Conservation (phyloP, 2,797 vertebrate species). For the Enoplosus armatus region DNA sequence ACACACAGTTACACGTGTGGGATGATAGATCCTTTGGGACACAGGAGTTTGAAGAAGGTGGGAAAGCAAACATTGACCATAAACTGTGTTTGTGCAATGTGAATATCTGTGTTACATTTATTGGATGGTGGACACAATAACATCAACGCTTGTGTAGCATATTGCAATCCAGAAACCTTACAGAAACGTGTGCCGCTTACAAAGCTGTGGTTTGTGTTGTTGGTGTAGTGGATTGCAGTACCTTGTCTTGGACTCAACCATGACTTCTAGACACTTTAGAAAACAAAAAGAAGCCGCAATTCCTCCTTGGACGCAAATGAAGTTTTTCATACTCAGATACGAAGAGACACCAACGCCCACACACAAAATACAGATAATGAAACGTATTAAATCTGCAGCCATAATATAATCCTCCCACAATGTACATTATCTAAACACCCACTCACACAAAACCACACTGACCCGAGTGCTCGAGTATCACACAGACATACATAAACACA, state of each 20-base stretch:
- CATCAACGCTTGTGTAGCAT: not conserved
- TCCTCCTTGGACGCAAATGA: too few species aligned
- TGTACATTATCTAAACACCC: conserved; percentile 4
- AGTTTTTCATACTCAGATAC: too few species aligned
- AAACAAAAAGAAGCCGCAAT: not conserved
- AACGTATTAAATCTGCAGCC: not conserved
- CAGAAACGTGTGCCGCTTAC: not conserved
- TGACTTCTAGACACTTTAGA: not conserved
- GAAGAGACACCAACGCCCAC: not conserved
- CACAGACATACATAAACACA: conserved; percentile 2
- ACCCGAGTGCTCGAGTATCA: not conserved
- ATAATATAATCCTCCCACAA: conserved; percentile 32
- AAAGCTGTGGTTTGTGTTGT: not conserved
- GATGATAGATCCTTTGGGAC: not conserved
- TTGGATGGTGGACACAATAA: not conserved
- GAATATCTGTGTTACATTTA: not conserved
- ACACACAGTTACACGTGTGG: conserved; percentile 5
- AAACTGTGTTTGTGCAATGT: too few species aligned
- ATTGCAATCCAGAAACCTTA: not conserved
- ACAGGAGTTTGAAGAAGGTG: conserved; percentile 9
- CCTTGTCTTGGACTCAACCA: not conserved
- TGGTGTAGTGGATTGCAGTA: not conserved
- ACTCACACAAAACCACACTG: not conserved
- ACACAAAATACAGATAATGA: not conserved
- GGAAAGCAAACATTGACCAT: conserved; percentile 22